A percentile compares a stretch with the other conserved stretches of the same genome.
phyloP scores from a whole-genome alignment of 2,888 invertebrate genomes.

The Leptinotarsa peninsularis region DNA sequence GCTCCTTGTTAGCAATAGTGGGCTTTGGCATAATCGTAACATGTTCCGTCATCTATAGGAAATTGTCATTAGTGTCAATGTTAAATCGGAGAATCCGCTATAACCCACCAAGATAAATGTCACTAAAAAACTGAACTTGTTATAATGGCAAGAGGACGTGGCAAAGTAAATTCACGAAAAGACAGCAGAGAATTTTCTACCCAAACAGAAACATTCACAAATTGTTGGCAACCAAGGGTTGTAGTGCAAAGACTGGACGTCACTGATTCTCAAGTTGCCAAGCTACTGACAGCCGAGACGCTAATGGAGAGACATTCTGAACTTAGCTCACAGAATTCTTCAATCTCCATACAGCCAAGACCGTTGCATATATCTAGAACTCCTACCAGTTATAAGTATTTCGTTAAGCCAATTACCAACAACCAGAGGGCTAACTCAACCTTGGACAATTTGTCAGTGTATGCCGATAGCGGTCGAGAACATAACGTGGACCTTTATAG shows the following conservation, averaged over 20 bases:
- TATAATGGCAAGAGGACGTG: conserved; percentile 15
- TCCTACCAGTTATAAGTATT: conserved; percentile 38
- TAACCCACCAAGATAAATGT: neutral
- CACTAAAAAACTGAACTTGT: conserved; percentile 10
- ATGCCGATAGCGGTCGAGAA: neutral
- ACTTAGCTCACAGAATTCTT: conserved; percentile 25
- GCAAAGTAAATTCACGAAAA: neutral
- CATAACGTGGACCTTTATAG: neutral
- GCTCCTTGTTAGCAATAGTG: too few relatives aligned
- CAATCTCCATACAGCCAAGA: conserved; percentile 23
- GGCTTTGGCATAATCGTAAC: too few relatives aligned
- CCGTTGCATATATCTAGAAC: conserved; percentile 38
- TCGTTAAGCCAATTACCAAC: conserved; percentile 46
- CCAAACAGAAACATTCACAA: conserved; percentile 30
- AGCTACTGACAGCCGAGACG: neutral
- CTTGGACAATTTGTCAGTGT: conserved; percentile 20
- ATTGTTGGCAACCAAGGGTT: conserved; percentile 9
- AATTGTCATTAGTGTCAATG: too few relatives aligned
- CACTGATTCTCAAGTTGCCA: neutral
- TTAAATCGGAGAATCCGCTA: neutral
- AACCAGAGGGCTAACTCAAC: conserved; percentile 46
- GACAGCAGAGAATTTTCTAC: conserved; percentile 27
- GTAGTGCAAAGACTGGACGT: conserved; percentile 23
- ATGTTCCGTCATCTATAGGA: too few relatives aligned
- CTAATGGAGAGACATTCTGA: conserved; percentile 16